phyloP scores from a whole-genome alignment of 1,140 invertebrate genomes.

The Drosophila santomea region DNA sequence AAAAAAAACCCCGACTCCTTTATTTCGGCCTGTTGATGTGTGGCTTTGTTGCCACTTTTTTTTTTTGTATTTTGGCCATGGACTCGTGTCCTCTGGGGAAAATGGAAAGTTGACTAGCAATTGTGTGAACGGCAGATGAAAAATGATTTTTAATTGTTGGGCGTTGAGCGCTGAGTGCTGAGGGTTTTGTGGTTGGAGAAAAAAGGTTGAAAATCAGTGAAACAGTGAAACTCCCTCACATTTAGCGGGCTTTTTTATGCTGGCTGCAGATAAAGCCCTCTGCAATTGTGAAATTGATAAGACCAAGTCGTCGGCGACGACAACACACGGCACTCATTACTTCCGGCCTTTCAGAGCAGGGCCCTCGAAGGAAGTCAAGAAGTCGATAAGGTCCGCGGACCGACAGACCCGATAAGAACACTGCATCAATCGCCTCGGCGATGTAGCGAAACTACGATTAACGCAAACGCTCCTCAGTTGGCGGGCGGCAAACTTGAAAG shows the following conservation, averaged over 20 bases:
- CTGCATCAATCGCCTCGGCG: background rate
- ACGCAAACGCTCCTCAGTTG: slow-evolving; percentile 18
- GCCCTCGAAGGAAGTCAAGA: slow-evolving; percentile 37
- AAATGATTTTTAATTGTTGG: slow-evolving; percentile 75
- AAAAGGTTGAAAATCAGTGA: slow-evolving; percentile 8
- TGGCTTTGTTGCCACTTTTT: slow-evolving; percentile 53
- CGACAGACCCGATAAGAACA: slow-evolving; percentile 25
- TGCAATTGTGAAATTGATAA: slow-evolving; percentile 63
- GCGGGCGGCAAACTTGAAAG: slow-evolving; percentile 28
- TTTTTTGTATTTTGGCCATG: background rate
- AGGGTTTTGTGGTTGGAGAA: slow-evolving; percentile 48
- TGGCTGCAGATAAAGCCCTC: slow-evolving; percentile 42
- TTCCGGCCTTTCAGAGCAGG: slow-evolving; percentile 27
- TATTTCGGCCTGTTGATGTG: slow-evolving; percentile 71
- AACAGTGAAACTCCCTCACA: slow-evolving; percentile 5
- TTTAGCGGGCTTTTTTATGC: slow-evolving; percentile 39
- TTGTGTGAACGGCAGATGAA: slow-evolving; percentile 50
- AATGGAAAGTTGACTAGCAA: slow-evolving; percentile 59
- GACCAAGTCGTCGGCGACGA: slow-evolving; percentile 13
- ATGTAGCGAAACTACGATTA: slow-evolving; percentile 30
- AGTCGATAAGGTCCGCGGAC: slow-evolving; percentile 34
- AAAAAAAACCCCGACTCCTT: slow-evolving; percentile 9
- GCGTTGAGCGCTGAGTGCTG: slow-evolving; percentile 53
- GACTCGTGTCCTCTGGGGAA: slow-evolving; percentile 38
- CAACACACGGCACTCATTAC: slow-evolving; percentile 45